These are phyloP conservation scores for Patella depressa DNA, from an alignment of 2,888 invertebrate genomes.

Conservation along the genomic window DNA sequence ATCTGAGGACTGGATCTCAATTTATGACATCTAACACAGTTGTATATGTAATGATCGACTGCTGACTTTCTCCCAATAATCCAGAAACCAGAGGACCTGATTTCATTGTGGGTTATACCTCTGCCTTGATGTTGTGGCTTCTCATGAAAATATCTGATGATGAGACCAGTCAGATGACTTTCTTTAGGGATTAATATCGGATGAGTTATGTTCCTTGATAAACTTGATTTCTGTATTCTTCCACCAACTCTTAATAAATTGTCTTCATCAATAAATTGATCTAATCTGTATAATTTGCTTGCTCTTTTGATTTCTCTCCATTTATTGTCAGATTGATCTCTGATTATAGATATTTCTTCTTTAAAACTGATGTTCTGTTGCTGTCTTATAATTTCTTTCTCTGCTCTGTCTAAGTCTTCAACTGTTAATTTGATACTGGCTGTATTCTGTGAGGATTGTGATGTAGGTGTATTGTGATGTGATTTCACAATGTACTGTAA, in stretches of 20 bases:
- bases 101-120: conserved; percentile 5
- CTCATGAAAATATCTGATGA: neutral
- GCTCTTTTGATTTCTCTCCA: neutral
- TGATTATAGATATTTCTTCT: neutral
- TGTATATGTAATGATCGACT: neutral
- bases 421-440: neutral
- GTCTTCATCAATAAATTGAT: neutral
- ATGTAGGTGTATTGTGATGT: no score
- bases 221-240: neutral
- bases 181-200: neutral
- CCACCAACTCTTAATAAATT: neutral
- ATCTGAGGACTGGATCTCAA: neutral
- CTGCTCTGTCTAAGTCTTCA: neutral
- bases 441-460: no score
- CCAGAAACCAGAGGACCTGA: neutral
- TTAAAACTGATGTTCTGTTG: neutral
- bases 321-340: neutral
- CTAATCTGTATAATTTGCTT: conserved; percentile 1
- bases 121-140: conserved; percentile 8
- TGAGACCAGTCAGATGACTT: neutral
- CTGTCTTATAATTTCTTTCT: neutral
- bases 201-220: neutral
- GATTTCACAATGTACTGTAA: neutral
- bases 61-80: neutral
- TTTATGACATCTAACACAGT: conserved; percentile 11